These are phyloP conservation scores for Artibeus lituratus DNA, from an alignment of 2,797 vertebrate genomes.

Conservation along the genomic window DNA sequence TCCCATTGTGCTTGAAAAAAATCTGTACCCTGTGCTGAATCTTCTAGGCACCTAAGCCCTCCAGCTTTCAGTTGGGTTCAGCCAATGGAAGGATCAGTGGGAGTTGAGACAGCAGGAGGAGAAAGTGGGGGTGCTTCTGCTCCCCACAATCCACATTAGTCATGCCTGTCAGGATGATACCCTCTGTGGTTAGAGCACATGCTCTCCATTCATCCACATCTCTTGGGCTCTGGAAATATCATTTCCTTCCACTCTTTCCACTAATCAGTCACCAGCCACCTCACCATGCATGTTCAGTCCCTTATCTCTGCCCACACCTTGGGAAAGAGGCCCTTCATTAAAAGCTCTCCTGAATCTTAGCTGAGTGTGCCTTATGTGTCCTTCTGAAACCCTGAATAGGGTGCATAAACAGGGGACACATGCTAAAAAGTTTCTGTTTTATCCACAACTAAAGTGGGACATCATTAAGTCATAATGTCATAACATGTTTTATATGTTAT, in stretches of 20 bases:
- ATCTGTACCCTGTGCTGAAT: not conserved
- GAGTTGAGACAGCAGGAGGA: not conserved
- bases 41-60: rapidly evolving
- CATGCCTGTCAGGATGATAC: rapidly evolving
- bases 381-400: not conserved
- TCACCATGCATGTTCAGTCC: not conserved
- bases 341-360: not conserved
- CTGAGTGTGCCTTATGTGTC: not conserved
- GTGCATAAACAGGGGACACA: rapidly evolving
- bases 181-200: not conserved
- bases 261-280: not conserved
- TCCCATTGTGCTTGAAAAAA: not conserved
- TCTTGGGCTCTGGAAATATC: not conserved
- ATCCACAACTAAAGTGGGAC: not conserved
- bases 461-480: not conserved
- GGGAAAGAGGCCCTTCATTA: not conserved
- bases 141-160: not conserved
- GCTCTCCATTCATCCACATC: no score
- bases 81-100: not conserved
- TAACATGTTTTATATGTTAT: not conserved
- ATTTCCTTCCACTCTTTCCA: not conserved
- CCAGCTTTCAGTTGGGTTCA: not conserved
- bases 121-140: not conserved
- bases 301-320: not conserved
- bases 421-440: not conserved